Conservation (phyloP, 1,140 invertebrate genomes). For the Drosophila sproati region DNA sequence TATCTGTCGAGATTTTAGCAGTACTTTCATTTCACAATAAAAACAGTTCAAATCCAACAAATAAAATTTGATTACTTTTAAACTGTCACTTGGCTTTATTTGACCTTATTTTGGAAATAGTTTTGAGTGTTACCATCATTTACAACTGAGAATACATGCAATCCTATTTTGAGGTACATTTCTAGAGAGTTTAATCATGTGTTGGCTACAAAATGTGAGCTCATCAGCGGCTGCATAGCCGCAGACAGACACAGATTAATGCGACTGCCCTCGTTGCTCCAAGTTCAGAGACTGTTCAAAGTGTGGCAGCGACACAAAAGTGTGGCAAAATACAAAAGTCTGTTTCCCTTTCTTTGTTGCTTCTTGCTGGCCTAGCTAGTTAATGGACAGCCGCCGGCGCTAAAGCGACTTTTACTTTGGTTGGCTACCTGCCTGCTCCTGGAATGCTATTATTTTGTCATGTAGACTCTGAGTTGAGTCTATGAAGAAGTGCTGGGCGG, state of each 20-base stretch:
- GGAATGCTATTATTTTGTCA: slow-evolving; percentile 73
- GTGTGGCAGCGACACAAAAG: not conserved
- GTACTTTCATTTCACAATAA: too few species aligned
- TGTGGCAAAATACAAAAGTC: slow-evolving; percentile 22
- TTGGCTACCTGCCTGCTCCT: slow-evolving; percentile 16
- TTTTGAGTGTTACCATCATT: too few species aligned
- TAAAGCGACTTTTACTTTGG: slow-evolving; percentile 39
- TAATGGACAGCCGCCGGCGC: slow-evolving; percentile 60
- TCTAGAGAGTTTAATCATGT: too few species aligned
- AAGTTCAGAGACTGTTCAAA: slow-evolving; percentile 48
- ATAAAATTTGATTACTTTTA: too few species aligned
- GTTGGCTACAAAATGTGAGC: too few species aligned
- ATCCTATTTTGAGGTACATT: too few species aligned
- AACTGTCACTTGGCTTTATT: too few species aligned
- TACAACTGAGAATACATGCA: too few species aligned
- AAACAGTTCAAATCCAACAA: too few species aligned
- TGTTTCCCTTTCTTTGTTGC: not conserved
- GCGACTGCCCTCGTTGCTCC: slow-evolving; percentile 38
- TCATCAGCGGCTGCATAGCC: too few species aligned
- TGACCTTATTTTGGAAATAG: too few species aligned
- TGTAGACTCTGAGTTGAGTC: slow-evolving; percentile 64
- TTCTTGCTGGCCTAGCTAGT: slow-evolving; percentile 45
- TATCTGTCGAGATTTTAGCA: too few species aligned
- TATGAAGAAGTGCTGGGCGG: not conserved
- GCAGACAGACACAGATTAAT: slow-evolving; percentile 40